Conservation (phyloP, 2,797 vertebrate genomes). For the Anguilla pacifica region DNA sequence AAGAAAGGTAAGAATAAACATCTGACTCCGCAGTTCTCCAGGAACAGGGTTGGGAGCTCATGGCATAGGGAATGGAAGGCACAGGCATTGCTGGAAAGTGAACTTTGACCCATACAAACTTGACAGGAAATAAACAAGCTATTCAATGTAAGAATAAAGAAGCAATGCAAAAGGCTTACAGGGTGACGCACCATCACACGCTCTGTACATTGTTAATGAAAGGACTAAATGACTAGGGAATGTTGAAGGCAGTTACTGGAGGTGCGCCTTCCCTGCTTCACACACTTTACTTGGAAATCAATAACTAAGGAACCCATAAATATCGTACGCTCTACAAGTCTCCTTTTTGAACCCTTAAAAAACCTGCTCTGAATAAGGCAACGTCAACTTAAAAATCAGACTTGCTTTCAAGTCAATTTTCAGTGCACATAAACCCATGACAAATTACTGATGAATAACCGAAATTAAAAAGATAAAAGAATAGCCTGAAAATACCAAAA, state of each 20-base stretch:
- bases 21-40: neutral
- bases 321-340: neutral
- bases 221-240: neutral
- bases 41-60: neutral
- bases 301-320: neutral
- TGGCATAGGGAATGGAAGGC: constrained; percentile 12
- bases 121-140: neutral
- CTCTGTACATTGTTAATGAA: neutral
- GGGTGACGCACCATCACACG: neutral
- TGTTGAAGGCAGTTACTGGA: neutral
- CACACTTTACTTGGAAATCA: neutral
- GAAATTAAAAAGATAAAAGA: neutral
- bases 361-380: constrained; percentile 30
- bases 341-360: constrained; percentile 8
- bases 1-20: neutral
- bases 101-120: neutral
- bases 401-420: constrained; percentile 13
- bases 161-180: neutral
- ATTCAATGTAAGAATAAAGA: neutral
- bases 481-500: neutral
- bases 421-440: constrained; percentile 1
- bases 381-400: constrained; percentile 19
- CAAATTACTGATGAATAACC: neutral
- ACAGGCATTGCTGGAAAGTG: constrained; percentile 22
- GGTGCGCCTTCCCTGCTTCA: neutral